A percentile compares a stretch with the other conserved stretches of the same genome.
These are phyloP conservation scores for Desmodus rotundus DNA, from an alignment of 2,113 vertebrate species.

Conservation along the genomic window DNA sequence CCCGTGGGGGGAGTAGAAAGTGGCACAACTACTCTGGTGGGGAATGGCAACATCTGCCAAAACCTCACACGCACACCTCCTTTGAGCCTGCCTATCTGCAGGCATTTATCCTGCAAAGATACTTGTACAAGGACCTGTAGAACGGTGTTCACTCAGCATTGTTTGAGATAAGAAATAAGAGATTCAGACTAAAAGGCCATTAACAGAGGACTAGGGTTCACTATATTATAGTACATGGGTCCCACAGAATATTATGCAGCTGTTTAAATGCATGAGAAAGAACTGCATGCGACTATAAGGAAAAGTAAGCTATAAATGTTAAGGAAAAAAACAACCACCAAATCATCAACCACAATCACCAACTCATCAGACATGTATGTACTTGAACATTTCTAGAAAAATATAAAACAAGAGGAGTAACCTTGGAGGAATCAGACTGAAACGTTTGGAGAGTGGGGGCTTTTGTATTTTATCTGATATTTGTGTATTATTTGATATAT, in stretches of 20 bases:
- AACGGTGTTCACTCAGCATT: background rate
- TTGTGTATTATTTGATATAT: background rate
- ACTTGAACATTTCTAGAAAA: background rate
- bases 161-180: background rate
- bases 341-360: too few species aligned
- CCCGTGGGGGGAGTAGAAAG: background rate
- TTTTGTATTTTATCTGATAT: slow-evolving; percentile 8
- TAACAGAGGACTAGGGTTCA: background rate
- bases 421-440: background rate
- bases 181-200: background rate
- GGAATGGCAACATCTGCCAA: background rate
- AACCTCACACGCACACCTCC: background rate
- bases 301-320: background rate
- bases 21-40: background rate
- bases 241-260: background rate
- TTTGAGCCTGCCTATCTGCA: background rate
- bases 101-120: background rate
- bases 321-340: background rate
- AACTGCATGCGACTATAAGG: background rate
- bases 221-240: background rate
- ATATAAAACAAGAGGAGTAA: background rate
- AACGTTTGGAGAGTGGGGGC: background rate
- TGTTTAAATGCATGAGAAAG: background rate
- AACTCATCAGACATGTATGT: background rate
- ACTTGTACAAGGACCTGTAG: background rate